Evolutionary conservation across 2,797 vertebrate species (phyloP), one percentile per base, ranked within the genome.

Genomic region (Gadopsis bispinosus): DNA sequence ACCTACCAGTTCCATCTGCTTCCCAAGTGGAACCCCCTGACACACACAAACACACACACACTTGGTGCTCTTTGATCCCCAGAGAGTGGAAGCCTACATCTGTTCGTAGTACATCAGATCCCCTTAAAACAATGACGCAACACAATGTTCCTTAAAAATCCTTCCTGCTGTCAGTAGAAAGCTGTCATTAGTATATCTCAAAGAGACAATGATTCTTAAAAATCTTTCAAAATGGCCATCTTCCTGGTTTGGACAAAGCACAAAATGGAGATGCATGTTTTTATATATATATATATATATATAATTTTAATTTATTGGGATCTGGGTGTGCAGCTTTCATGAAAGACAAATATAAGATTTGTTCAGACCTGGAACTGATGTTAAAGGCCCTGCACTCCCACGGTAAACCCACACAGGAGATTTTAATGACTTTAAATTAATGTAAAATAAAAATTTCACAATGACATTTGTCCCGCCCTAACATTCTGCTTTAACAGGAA

Each of bases 1-100:
- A 91, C 88, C 85, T 83, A 88, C 83, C 83, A 86, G 87, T 88
- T 93, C 92, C 89, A 93, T 94, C 90, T 90, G 90, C 87, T 89
- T 88, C 87, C 88, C 68, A 73, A 92, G 76, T 78, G 67, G 79
- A 85, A 79, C 67, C 75, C 77, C 78, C 61, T 47, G 20, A 76
- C 64, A 70, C 73, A 26, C 76, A 59, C 54, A 56, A 45, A 64
- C 75, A 35, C 73, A 43, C 63, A 60, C 69, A 66, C 63, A 64
- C 51, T 75, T 68, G 56, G 35, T 79, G 45, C 76, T 80, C 87
- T 93, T 92, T 91, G 89, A 93, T 91, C 86, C 79, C 64, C 48
- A 71, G 64, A 81, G 73, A 87, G 68, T 39, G 55, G 88, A 92
- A 90, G 75, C 74, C 84, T 87, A 89, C 79, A 91, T 95, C 91